Percentiles rank a stretch among this genome's conserved stretches.
These are phyloP conservation scores for Falco columbarius DNA, from an alignment of 2,797 vertebrate species.

Conservation along the genomic window DNA sequence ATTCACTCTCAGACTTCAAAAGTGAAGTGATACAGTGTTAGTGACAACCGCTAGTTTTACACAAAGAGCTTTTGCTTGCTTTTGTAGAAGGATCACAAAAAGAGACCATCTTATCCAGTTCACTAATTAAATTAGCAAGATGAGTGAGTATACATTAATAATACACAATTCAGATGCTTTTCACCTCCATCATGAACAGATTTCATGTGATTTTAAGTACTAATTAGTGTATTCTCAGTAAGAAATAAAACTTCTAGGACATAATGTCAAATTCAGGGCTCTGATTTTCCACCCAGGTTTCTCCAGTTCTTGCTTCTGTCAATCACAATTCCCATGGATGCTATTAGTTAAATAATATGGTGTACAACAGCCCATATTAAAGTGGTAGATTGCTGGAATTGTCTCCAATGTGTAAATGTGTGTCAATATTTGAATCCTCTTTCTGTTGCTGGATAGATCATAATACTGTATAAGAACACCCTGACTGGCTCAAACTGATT, in stretches of 20 bases:
- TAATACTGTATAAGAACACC: not conserved
- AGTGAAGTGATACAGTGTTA: not conserved
- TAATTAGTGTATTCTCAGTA: not conserved
- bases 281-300: not conserved
- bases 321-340: not conserved
- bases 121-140: slow-evolving; percentile 30
- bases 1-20: not conserved
- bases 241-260: not conserved
- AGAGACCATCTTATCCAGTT: not conserved
- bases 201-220: slow-evolving; percentile 35
- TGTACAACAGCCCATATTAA: not conserved
- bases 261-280: not conserved
- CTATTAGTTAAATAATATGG: not conserved
- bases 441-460: not conserved
- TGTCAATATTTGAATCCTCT: not conserved
- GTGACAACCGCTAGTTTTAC: not conserved
- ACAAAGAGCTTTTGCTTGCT: not conserved
- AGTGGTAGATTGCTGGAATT: not conserved
- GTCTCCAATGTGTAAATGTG: not conserved
- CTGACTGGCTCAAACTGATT: not conserved
- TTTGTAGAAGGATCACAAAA: not conserved
- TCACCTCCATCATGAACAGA: not conserved
- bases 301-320: not conserved
- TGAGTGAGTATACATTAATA: not conserved
- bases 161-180: slow-evolving; percentile 4